Conservation (phyloP, 2,888 invertebrate species). For the Epinotia demarniana region DNA sequence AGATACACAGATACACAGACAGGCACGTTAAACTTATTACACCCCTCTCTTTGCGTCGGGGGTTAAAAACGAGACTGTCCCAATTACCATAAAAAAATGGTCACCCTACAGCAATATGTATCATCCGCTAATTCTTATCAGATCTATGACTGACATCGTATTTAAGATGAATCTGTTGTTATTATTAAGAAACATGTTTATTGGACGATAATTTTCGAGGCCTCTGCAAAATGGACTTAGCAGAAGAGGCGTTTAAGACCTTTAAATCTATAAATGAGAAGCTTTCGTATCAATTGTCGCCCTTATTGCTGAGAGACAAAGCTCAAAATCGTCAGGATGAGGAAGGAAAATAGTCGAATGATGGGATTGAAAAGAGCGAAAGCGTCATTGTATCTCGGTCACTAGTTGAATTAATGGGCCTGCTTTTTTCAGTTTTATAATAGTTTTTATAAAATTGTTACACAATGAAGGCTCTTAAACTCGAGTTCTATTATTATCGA, state of each 20-base stretch:
- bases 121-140: constrained; percentile 30
- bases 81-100: background rate
- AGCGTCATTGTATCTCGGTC: background rate
- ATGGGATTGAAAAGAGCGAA: background rate
- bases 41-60: no score
- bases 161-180: constrained; percentile 23
- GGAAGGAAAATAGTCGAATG: no score
- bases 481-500: no score
- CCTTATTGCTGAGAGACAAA: no score
- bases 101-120: constrained; percentile 34
- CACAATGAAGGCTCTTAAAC: no score
- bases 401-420: background rate
- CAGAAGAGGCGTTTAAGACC: background rate
- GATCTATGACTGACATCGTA: constrained; percentile 11
- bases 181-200: constrained; percentile 58
- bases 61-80: constrained; percentile 14
- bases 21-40: no score
- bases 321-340: no score
- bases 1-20: no score
- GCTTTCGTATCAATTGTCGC: no score
- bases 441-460: no score
- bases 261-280: background rate
- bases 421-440: background rate
- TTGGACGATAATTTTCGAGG: background rate
- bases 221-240: background rate